Conservation (phyloP, 53 echinoderm and acorn worm genomes). For the Luidia sarsii region DNA sequence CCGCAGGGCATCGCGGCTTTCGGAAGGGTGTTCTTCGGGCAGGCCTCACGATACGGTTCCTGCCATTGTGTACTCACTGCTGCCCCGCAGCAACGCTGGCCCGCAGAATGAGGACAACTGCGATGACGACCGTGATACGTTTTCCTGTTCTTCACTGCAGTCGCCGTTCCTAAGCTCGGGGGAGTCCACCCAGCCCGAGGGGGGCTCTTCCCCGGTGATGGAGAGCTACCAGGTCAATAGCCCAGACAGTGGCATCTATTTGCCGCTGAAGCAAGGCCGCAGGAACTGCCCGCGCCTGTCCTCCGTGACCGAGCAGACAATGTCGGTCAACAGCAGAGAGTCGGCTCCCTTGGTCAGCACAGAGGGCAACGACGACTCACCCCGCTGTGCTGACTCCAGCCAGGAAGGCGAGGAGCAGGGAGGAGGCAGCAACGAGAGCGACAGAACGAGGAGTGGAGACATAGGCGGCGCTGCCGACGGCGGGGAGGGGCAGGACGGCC, state of each 20-base stretch:
- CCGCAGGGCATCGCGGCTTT: no score
- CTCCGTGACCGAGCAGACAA: neutral
- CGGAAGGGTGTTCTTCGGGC: no score
- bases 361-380: neutral
- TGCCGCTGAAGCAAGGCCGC: neutral
- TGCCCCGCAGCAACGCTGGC: no score
- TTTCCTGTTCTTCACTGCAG: no score
- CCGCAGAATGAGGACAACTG: no score
- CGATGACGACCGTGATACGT: no score
- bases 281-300: neutral
- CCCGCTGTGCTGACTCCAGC: neutral
- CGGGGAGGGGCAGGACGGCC: neutral
- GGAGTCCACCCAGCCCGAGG: no score
- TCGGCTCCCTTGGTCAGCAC: neutral
- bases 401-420: neutral
- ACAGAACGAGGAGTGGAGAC: neutral
- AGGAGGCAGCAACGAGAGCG: no score
- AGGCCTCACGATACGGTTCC: no score
- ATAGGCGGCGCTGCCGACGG: neutral
- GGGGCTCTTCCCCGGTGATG: no score
- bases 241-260: conserved; percentile 1
- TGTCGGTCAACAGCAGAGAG: neutral
- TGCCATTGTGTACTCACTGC: no score
- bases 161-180: no score
- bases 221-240: neutral